Base-by-base conservation (phyloP, 2,797 vertebrate species). In the Microchirus variegatus region DNA sequence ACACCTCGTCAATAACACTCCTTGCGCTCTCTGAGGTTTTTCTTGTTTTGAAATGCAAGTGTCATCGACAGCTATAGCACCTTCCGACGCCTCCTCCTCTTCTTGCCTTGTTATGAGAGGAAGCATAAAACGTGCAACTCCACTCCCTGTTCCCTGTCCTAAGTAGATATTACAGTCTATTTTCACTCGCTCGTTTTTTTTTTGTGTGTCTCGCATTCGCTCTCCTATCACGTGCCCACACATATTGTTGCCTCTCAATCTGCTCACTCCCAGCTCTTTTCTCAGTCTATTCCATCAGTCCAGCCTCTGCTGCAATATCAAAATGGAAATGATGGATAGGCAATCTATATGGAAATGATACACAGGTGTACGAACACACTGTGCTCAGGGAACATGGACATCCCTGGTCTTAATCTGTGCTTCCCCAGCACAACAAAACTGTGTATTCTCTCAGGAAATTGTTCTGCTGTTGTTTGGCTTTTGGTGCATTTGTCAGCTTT, bases 301-400 rank as follows among this genome's bases (percentile, higher is more conserved):
- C 75, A 35, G 19, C 64, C 68, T 75, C 58, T 68, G 74, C 74
- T 48, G 67, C 66, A 78, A 77, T 77, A 89, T 90, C 85, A 87
- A 81, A 92, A 92, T 90, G 83, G 86, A 93, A 92, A 91, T 89
- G 87, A 90, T 76, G 75, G 88, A 88, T 82, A 88, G 78, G 81
- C 88, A 87, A 91, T 93, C 87, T 93, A 91, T 92, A 93, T 93
- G 92, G 82, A 91, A 92, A 93, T 92, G 62, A 65, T 78, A 74
- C 75, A 88, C 73, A 77, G 80, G 79, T 89, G 67, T 79, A 72
- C 47, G 35, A 69, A 55, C 62, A 67, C 75, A 67, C 47, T 67
- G 59, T 66, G 57, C 64, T 77, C 49, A 11, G 63, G 59, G 52
- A 71, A 78, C 63, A 77, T 67, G 65, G 70, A 63, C 69, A 73